Base-by-base conservation (phyloP, 2,888 invertebrate genomes). In the Entomobrya multifasciata region DNA sequence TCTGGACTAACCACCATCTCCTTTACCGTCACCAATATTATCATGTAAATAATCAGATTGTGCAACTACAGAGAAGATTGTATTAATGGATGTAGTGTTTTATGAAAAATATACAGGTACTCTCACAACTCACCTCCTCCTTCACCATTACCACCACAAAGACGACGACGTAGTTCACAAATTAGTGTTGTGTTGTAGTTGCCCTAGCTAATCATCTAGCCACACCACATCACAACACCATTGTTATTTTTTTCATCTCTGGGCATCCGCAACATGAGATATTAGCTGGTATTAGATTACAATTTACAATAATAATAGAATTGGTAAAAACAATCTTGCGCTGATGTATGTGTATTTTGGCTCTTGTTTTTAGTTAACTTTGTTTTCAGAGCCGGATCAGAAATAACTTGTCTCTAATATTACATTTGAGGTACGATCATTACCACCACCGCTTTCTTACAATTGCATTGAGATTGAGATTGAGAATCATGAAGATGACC, bases 381-480 rank as follows among this genome's bases (percentile, higher is more conserved):
- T n/a, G n/a, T n/a, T n/a, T n/a, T n/a, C n/a, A 78, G 60, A 44
- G 78, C 25, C 65, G 15, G 25, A 49, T 57, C 36, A 76, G 62
- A 72, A 78, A 60, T 78, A 47, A 30, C 62, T 62, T 62, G 78
- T 44, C 60, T 78, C n/a, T n/a, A n/a, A n/a, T n/a, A 36, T 6
- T 76, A 20, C 22, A 36, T 8, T 36, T 8, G 36, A 36, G 36
- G 36, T 57, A 36, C 62, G 60, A 82, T 74, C 27, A 62, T 80
- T 65, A 74, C 80, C 72, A 80, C 52, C n/a, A n/a, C n/a, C n/a
- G n/a, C n/a, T n/a, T 57, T 65, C 49, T 76, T 81, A 86, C 74
- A 49, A 81, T 86, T 81, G 41, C 77, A n/a, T n/a, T n/a, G n/a
- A n/a, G n/a, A n/a, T n/a, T n/a, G n/a, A n/a, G n/a, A n/a, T n/a